Percentiles rank a stretch among this genome's conserved stretches.
Conservation (phyloP, 1,140 invertebrate species). For the Ruditapes philippinarum region DNA sequence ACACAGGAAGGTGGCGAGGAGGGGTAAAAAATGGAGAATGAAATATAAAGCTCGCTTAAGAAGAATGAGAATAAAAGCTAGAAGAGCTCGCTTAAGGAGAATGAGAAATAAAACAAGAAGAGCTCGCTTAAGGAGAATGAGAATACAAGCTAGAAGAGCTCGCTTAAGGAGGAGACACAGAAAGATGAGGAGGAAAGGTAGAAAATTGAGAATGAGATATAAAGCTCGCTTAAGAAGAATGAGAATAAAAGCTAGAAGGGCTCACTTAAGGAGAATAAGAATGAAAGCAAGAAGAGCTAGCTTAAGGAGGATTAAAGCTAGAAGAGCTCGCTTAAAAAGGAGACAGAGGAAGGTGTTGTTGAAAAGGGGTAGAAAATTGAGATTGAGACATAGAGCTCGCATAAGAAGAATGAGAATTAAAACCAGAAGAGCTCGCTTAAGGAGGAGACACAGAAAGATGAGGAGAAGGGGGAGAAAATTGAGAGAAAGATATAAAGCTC, state of each 20-base stretch:
- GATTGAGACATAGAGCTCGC: background rate
- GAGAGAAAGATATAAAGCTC: background rate
- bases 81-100: background rate
- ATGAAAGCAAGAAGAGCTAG: too few relatives aligned
- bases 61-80: background rate
- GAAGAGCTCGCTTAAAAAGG: too few relatives aligned
- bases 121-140: background rate
- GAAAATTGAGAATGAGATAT: background rate
- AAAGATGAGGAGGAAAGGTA: background rate
- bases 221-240: too few relatives aligned
- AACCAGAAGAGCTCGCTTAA: background rate
- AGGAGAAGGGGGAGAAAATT: background rate
- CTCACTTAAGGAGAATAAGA: too few relatives aligned
- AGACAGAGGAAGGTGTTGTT: too few relatives aligned
- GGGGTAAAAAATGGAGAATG: background rate
- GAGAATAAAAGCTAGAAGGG: too few relatives aligned
- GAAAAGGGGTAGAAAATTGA: background rate
- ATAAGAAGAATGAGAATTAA: background rate
- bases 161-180: too few relatives aligned
- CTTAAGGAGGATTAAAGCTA: too few relatives aligned
- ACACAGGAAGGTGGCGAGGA: background rate
- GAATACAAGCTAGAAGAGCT: too few relatives aligned
- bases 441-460: background rate
- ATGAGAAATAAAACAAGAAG: background rate
- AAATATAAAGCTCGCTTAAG: background rate